These are phyloP conservation scores for Drosophila helvetica DNA, from an alignment of 2,888 invertebrate species.

Conservation along the genomic window DNA sequence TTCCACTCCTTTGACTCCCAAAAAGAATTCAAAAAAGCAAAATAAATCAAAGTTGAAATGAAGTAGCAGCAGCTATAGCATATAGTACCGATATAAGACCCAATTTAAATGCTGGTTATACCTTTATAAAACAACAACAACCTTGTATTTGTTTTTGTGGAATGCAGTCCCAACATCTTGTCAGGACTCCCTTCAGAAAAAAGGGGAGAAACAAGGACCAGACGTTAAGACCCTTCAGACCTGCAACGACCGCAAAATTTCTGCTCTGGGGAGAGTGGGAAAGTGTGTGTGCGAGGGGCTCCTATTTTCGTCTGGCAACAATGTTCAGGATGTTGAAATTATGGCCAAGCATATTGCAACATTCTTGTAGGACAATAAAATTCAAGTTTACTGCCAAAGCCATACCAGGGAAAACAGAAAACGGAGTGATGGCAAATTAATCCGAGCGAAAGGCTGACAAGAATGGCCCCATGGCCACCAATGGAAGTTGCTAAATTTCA, in stretches of 20 bases:
- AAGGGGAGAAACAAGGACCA: slow-evolving; percentile 31
- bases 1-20: slow-evolving; percentile 12
- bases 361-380: slow-evolving; percentile 81
- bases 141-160: slow-evolving; percentile 1
- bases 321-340: slow-evolving; percentile 65
- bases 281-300: background rate
- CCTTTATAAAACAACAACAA: background rate
- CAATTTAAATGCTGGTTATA: background rate
- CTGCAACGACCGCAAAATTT: slow-evolving; percentile 52
- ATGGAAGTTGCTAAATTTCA: slow-evolving; percentile 27
- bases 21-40: background rate
- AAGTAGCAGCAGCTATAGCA: background rate
- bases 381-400: slow-evolving; percentile 73
- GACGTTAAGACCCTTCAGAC: slow-evolving; percentile 48
- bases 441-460: slow-evolving; percentile 24
- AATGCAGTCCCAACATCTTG: slow-evolving; percentile 18
- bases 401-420: slow-evolving; percentile 18
- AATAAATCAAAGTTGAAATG: background rate
- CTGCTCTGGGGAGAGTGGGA: slow-evolving; percentile 38
- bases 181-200: slow-evolving; percentile 17
- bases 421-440: slow-evolving; percentile 24
- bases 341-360: slow-evolving; percentile 81
- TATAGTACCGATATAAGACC: background rate
- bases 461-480: background rate
- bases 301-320: slow-evolving; percentile 61